These are phyloP conservation scores for Cataglyphis altisquamis DNA, from an alignment of 2,888 invertebrate genomes.

Conservation along the genomic window DNA sequence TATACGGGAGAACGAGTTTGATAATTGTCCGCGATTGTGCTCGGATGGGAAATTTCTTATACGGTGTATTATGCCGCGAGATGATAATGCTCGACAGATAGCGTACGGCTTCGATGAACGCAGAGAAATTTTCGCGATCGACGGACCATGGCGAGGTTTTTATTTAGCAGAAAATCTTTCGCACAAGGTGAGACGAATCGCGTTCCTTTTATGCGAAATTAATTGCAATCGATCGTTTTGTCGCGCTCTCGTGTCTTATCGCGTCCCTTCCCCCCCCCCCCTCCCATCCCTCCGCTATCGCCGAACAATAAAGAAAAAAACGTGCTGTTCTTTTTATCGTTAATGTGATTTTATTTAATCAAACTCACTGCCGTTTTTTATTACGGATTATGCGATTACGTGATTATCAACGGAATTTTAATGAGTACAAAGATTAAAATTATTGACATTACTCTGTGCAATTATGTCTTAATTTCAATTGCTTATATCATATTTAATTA, in stretches of 20 bases:
- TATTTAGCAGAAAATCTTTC: slow-evolving; percentile 11
- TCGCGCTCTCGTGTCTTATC: slow-evolving; percentile 41
- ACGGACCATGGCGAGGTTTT: slow-evolving; percentile 11
- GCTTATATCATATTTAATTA: not conserved
- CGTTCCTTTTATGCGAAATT: slow-evolving; percentile 26
- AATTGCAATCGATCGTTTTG: slow-evolving; percentile 46
- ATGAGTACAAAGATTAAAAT: not conserved
- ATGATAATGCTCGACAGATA: not conserved
- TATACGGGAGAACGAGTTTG: too few relatives aligned
- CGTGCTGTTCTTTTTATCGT: not conserved
- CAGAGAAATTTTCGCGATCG: not conserved
- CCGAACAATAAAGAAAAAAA: not conserved
- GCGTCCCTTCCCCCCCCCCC: not conserved
- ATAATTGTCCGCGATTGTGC: too few relatives aligned
- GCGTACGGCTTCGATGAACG: not conserved
- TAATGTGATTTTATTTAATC: slow-evolving; percentile 23
- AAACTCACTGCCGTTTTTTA: not conserved
- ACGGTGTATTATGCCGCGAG: not conserved
- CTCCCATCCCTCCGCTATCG: not conserved
- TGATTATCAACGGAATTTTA: slow-evolving; percentile 13
- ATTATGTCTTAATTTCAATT: not conserved
- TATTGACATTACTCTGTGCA: not conserved
- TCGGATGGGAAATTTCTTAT: not conserved
- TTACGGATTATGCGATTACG: not conserved
- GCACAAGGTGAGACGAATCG: slow-evolving; percentile 51